phyloP scores from a whole-genome alignment of 2,113 vertebrate species.

The Nipponia nippon region DNA sequence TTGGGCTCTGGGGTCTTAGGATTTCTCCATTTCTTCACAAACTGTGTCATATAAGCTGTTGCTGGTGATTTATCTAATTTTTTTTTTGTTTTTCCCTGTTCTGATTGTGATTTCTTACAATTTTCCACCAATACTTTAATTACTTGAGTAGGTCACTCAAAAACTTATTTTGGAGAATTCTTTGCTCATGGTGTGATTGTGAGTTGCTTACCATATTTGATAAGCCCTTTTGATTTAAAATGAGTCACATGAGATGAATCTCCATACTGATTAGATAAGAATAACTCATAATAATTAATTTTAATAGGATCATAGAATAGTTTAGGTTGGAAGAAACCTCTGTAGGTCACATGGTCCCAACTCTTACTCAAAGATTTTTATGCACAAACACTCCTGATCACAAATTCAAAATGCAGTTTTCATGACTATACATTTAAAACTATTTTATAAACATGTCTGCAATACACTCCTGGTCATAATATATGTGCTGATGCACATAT shows the following conservation, averaged over 20 bases:
- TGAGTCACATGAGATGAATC: background rate
- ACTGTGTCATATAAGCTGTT: background rate
- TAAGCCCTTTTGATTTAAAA: background rate
- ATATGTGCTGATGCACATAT: background rate
- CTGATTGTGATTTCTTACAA: background rate
- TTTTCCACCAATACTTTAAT: background rate
- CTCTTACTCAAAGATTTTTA: background rate
- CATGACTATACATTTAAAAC: background rate
- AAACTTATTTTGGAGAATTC: background rate
- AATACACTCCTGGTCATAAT: background rate
- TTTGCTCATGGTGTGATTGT: background rate
- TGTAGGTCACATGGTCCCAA: background rate
- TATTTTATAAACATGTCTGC: background rate
- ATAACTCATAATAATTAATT: background rate
- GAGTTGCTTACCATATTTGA: background rate
- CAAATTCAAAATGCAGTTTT: background rate
- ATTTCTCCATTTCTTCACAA: background rate
- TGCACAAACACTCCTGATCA: background rate
- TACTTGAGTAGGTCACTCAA: background rate
- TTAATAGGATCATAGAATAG: background rate
- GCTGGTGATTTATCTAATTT: background rate
- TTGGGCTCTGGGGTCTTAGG: background rate
- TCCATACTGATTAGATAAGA: background rate
- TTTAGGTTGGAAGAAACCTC: background rate
- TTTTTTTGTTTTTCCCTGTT: rapidly evolving